These are phyloP conservation scores for Drosophila prolongata DNA, from an alignment of 2,888 invertebrate genomes.

Conservation along the genomic window DNA sequence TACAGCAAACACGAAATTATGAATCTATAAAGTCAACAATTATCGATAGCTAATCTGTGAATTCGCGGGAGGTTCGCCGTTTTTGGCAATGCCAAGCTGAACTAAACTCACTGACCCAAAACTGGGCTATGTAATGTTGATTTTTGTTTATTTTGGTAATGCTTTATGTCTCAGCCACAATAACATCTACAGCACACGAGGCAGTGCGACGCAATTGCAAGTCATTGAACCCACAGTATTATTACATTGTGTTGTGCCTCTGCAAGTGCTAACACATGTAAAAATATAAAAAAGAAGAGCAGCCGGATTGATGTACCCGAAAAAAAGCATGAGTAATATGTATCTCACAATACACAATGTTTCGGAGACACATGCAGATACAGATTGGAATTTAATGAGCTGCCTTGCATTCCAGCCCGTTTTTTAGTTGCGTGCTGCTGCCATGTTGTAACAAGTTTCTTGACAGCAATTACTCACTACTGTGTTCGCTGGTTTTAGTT, in stretches of 20 bases:
- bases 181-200: slow-evolving; percentile 6
- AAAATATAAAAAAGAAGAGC: slow-evolving; percentile 20
- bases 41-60: slow-evolving; percentile 11
- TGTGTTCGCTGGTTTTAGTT: slow-evolving; percentile 15
- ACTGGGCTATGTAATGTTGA: slow-evolving; percentile 10
- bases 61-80: slow-evolving; percentile 3
- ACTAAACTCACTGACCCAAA: slow-evolving; percentile 38
- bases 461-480: slow-evolving; percentile 31
- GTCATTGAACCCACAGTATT: slow-evolving; percentile 40
- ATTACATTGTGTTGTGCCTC: slow-evolving; percentile 32
- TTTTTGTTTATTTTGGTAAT: slow-evolving; percentile 39
- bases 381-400: slow-evolving; percentile 37
- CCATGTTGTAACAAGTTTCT: slow-evolving; percentile 30
- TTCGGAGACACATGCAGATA: slow-evolving; percentile 30
- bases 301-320: slow-evolving; percentile 16
- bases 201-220: slow-evolving; percentile 33
- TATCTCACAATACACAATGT: slow-evolving; percentile 19
- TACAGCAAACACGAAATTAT: slow-evolving; percentile 16
- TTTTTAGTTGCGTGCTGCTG: slow-evolving; percentile 23
- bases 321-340: slow-evolving; percentile 36
- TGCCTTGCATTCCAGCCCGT: slow-evolving; percentile 26
- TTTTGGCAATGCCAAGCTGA: slow-evolving; percentile 20
- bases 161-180: slow-evolving; percentile 32
- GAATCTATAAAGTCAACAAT: slow-evolving; percentile 24
- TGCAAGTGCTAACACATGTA: slow-evolving; percentile 46